Conservation (phyloP, 2,113 vertebrate species). For the Eclectus roratus region DNA sequence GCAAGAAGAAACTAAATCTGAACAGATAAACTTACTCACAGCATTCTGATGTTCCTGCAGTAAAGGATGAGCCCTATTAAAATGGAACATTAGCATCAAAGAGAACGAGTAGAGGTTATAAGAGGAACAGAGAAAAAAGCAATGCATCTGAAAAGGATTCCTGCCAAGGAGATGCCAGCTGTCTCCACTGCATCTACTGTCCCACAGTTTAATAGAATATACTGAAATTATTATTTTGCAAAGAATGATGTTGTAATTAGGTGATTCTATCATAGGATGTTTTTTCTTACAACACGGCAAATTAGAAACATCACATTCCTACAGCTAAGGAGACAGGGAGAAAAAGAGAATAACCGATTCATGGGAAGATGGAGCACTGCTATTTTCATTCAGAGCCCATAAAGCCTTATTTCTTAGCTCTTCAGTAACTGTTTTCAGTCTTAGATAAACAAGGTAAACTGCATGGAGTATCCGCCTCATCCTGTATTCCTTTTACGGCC, state of each 20-base stretch:
- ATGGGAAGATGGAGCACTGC: not conserved
- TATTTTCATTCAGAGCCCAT: constrained; percentile 14
- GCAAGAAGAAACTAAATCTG: not conserved
- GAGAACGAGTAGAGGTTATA: not conserved
- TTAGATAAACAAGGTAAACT: not conserved
- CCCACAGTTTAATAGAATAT: not conserved
- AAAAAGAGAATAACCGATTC: not conserved
- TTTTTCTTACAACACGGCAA: not conserved
- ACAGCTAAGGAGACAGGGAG: not conserved
- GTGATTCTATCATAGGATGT: not conserved
- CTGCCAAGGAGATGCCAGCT: not conserved
- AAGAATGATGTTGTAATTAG: not conserved
- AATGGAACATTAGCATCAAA: constrained; percentile 7
- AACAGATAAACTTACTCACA: not conserved
- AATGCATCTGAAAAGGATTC: not conserved
- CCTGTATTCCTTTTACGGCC: not conserved
- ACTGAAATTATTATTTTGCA: constrained; percentile 1
- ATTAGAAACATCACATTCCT: not conserved
- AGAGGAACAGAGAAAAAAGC: not conserved
- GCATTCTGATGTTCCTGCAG: not conserved
- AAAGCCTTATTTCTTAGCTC: not conserved
- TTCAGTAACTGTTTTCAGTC: not conserved
- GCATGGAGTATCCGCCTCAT: not conserved
- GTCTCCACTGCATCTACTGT: not conserved
- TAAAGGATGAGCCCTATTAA: constrained; percentile 36